Base-by-base conservation (phyloP, 2,888 invertebrate species). In the Ophion obscuratus region DNA sequence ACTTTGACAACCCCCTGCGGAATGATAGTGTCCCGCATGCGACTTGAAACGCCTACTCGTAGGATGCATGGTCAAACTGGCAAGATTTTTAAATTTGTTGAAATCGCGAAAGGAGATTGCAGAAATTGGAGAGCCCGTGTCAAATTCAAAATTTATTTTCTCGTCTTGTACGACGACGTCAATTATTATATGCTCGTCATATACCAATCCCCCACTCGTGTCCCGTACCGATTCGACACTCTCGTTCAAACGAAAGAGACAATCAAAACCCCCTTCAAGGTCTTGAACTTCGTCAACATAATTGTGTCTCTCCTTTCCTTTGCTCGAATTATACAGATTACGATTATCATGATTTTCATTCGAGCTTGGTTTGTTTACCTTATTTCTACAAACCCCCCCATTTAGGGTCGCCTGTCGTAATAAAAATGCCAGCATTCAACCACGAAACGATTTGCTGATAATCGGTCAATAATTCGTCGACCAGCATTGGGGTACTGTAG, bases 111-210 rank as follows among this genome's bases (percentile, higher is more conserved):
- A 17, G 64, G 75, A 75, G 31, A 75, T 40, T 2, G 75, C 75
- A 11, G 75, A 40, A 24, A 75, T 64, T 27, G 75, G 75, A 47
- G 75, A 75, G 20, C 75, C 75, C 24, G 75, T 75, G 75, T 75
- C 75, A 24, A 75, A 47, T 47, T 64, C 64, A 24, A 75, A 75
- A 44, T 64, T 62, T 7, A 75, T 64, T 14, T 5, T 20, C 14
- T 27, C 64, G 0, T 47, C 24, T 64, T 64, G 44, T 2, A 75
- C 27, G 11, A 24, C 17, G 27, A 64, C 1, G 3, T 47, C 9
- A 2, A 75, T 17, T 44, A 7, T 44, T 44, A 75, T 70, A 9
- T 61, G 61, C 2, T 70, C 61, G 17, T 61, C 70, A 40, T 24
- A n/a, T 2, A 44, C 40, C 47, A 20, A 20, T 68, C 1, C 3